Percentiles rank a stretch among this genome's conserved stretches.
These are phyloP conservation scores for Cryptocephalus primarius DNA, from an alignment of 2,888 invertebrate species.

Conservation along the genomic window DNA sequence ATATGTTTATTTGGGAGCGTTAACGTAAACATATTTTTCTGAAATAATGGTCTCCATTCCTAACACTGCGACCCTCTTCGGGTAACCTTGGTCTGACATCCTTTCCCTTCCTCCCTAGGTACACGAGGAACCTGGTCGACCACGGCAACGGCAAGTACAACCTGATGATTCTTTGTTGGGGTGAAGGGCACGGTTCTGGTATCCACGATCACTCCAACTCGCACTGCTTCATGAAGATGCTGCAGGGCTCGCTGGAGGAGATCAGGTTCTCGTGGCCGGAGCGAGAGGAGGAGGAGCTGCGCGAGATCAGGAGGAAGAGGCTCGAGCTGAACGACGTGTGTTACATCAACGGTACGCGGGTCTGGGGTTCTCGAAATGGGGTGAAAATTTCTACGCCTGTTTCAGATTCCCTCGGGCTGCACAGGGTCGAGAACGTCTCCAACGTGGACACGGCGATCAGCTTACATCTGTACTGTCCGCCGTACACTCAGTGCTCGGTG, in stretches of 20 bases:
- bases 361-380: not conserved
- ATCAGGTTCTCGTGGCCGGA: conserved; percentile 76
- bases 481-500: conserved; percentile 76
- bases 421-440: conserved; percentile 90
- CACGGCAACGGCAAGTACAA: conserved; percentile 96
- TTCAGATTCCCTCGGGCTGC: conserved; percentile 85
- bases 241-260: conserved; percentile 75
- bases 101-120: conserved; percentile 43
- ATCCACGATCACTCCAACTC: conserved; percentile 95
- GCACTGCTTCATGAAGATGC: conserved; percentile 95
- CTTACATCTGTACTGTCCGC: conserved; percentile 91
- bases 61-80: too few relatives aligned
- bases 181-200: conserved; percentile 85
- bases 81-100: too few relatives aligned
- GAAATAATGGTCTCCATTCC: too few relatives aligned
- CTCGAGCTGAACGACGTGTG: conserved; percentile 70
- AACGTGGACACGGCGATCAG: conserved; percentile 83
- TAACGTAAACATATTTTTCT: too few relatives aligned
- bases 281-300: conserved; percentile 25
- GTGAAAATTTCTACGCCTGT: not conserved
- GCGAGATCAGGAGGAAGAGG: conserved; percentile 49
- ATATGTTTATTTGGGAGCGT: too few relatives aligned
- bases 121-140: conserved; percentile 93
- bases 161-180: conserved; percentile 97
- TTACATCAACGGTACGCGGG: conserved; percentile 84